These are phyloP conservation scores for Galaxias olidus DNA, from an alignment of 2,797 vertebrate genomes.

Conservation along the genomic window DNA sequence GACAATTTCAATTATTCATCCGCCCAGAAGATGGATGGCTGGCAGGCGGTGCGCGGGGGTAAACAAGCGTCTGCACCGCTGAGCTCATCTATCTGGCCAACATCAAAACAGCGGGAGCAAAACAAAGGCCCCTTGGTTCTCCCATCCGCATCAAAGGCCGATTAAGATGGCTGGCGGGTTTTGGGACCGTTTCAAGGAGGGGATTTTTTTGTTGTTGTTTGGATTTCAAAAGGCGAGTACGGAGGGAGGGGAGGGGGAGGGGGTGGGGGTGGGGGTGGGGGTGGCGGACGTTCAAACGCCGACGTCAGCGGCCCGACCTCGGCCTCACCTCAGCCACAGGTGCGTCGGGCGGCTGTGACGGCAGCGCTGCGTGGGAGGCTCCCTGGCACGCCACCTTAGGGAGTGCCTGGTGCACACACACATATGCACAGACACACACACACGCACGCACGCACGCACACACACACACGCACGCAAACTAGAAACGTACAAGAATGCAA, in stretches of 20 bases:
- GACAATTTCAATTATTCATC: constrained; percentile 71
- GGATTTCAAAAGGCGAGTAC: constrained; percentile 46
- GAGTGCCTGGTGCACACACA: constrained; percentile 17
- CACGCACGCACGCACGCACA: constrained; percentile 19
- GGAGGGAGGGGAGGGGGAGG: neutral
- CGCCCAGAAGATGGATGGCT: constrained; percentile 60
- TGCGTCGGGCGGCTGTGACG: constrained; percentile 52
- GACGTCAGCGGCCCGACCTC: constrained; percentile 43
- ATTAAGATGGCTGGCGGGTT: constrained; percentile 34
- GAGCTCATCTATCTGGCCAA: constrained; percentile 52
- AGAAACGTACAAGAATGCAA: no score
- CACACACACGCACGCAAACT: constrained; percentile 28
- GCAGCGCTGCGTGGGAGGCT: constrained; percentile 25
- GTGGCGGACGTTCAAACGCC: constrained; percentile 46
- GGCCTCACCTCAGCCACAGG: constrained; percentile 60
- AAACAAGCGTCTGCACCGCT: constrained; percentile 58
- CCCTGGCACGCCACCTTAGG: constrained; percentile 35
- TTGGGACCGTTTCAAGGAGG: constrained; percentile 33
- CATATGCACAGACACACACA: neutral
- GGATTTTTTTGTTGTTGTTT: constrained; percentile 24
- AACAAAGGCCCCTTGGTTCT: constrained; percentile 59
- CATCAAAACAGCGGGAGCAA: constrained; percentile 54
- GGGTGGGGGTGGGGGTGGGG: constrained; percentile 26
- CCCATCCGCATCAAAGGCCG: constrained; percentile 46
- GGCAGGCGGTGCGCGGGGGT: constrained; percentile 39